A percentile compares a stretch with the other conserved stretches of the same genome.
Evolutionary conservation across 2,797 vertebrate species (phyloP).

Genomic region (Zalophus californianus): DNA sequence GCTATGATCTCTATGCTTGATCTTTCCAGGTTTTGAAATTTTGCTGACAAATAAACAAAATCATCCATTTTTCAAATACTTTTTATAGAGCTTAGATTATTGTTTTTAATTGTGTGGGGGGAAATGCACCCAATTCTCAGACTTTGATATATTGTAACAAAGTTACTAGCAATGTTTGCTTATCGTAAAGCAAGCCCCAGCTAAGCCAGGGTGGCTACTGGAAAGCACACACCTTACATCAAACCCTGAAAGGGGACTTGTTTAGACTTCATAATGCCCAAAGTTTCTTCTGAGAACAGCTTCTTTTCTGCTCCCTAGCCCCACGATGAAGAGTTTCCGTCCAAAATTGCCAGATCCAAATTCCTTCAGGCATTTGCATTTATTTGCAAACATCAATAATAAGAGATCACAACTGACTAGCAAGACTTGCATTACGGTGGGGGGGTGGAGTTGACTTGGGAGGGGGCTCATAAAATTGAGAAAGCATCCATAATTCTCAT

Average conservation of each 20-base stretch:
- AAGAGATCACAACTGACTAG: background rate
- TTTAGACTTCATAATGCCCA: background rate
- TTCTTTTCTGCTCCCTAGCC: background rate
- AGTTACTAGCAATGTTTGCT: background rate
- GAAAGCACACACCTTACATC: background rate
- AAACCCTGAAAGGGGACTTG: background rate
- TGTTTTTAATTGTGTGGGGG: background rate
- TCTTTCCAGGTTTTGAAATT: background rate
- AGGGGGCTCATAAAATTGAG: background rate
- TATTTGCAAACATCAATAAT: background rate
- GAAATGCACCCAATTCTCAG: background rate
- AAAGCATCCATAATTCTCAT: constrained; percentile 12
- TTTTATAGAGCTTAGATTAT: background rate
- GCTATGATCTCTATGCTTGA: background rate
- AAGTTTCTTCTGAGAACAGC: background rate
- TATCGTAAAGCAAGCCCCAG: background rate
- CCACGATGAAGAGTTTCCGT: background rate
- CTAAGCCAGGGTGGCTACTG: background rate
- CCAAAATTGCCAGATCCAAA: background rate
- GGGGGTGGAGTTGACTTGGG: background rate
- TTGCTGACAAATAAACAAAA: background rate
- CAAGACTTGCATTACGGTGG: background rate
- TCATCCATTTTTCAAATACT: background rate
- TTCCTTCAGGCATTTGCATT: background rate
- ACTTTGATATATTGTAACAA: background rate